These are phyloP conservation scores for Halyomorpha halys DNA, from an alignment of 1,140 invertebrate species.

Conservation along the genomic window DNA sequence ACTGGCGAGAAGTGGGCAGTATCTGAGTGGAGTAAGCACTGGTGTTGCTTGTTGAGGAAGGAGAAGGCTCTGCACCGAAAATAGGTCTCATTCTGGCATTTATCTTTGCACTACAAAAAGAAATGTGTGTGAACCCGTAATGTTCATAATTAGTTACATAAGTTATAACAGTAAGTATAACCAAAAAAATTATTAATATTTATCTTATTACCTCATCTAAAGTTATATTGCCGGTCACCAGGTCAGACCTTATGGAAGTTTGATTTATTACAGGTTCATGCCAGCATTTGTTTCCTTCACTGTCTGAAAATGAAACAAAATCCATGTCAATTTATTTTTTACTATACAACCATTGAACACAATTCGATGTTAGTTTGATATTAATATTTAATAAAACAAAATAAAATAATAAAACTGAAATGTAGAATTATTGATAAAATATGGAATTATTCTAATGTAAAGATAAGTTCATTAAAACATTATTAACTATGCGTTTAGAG, in stretches of 20 bases:
- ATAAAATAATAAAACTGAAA: no score
- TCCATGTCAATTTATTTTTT: no score
- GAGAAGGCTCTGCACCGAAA: conserved; percentile 44
- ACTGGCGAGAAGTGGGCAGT: conserved; percentile 35
- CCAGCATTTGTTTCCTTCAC: conserved; percentile 26
- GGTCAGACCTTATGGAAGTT: conserved; percentile 30
- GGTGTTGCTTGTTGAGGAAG: conserved; percentile 29
- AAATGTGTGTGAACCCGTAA: not conserved
- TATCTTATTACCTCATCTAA: conserved; percentile 27
- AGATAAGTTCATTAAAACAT: no score
- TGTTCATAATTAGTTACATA: not conserved
- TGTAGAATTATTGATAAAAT: no score
- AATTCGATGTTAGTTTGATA: no score
- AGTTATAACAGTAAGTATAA: no score
- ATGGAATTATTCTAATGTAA: no score
- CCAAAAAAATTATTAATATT: no score
- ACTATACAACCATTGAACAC: no score
- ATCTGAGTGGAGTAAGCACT: conserved; percentile 40
- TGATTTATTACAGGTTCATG: conserved; percentile 30
- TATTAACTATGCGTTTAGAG: no score
- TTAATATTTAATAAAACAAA: no score
- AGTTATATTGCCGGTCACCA: conserved; percentile 28
- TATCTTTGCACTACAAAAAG: conserved; percentile 39
- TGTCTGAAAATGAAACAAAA: conserved; percentile 15
- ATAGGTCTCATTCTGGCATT: conserved; percentile 40